These are phyloP conservation scores for Tholera decimalis DNA, from an alignment of 2,888 invertebrate species.

Conservation along the genomic window DNA sequence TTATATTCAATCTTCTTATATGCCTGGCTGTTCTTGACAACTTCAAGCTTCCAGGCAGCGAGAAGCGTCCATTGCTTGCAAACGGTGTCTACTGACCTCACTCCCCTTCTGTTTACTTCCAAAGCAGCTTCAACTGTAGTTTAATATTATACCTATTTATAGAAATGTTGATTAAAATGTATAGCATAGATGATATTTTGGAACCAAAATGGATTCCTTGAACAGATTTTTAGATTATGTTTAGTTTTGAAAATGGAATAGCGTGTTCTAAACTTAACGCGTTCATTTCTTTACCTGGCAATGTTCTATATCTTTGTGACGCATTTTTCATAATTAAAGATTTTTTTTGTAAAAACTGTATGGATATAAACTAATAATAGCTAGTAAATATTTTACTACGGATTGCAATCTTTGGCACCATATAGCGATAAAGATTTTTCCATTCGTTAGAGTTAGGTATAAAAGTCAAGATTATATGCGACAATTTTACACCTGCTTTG, in stretches of 20 bases:
- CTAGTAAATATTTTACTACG: too few species aligned
- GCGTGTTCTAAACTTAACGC: neutral
- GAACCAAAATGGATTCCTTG: neutral
- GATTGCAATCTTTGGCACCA: too few species aligned
- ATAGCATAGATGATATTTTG: neutral
- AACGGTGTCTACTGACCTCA: slow-evolving; percentile 43
- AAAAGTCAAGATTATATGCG: too few species aligned
- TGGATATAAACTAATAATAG: too few species aligned
- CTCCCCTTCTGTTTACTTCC: slow-evolving; percentile 20
- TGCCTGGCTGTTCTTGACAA: neutral
- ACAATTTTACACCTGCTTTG: too few species aligned
- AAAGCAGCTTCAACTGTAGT: slow-evolving; percentile 3
- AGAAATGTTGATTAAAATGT: neutral
- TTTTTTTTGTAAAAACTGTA: too few species aligned
- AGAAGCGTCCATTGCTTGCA: slow-evolving; percentile 36
- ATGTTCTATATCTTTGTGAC: too few species aligned
- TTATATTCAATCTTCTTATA: neutral
- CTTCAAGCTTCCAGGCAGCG: slow-evolving; percentile 17
- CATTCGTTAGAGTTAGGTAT: too few species aligned
- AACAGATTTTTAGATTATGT: neutral
- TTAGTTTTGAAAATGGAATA: neutral
- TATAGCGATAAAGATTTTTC: neutral
- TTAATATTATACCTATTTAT: slow-evolving; percentile 5
- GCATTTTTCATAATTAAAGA: too few species aligned
- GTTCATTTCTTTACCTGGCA: neutral